Percentiles rank a stretch among this genome's conserved stretches.
These are phyloP conservation scores for Astyanax mexicanus DNA, from an alignment of 2,797 vertebrate species.

Conservation along the genomic window DNA sequence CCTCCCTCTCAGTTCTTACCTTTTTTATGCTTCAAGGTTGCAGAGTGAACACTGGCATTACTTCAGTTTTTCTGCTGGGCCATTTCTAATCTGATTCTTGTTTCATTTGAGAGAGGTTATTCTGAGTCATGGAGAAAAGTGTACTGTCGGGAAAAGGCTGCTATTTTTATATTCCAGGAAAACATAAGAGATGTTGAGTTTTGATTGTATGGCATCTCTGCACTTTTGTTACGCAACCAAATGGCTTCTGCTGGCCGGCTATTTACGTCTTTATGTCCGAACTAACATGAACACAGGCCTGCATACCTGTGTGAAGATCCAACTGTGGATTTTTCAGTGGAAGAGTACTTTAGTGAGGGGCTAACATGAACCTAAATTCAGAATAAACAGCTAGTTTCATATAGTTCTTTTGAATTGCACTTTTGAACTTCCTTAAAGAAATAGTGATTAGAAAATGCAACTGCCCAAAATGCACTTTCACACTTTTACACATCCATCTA, in stretches of 20 bases:
- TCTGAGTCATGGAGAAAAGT: not conserved
- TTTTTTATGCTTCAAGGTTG: not conserved
- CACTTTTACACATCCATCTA: not conserved
- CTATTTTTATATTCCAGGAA: not conserved
- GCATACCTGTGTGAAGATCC: not conserved
- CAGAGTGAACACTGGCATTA: not conserved
- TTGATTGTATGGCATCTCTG: not conserved
- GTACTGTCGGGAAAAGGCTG: not conserved
- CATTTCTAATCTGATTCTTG: not conserved
- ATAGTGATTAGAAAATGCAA: not conserved
- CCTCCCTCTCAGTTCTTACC: not conserved
- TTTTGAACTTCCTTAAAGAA: not conserved
- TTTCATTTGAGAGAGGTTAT: not conserved
- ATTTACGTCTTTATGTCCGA: not conserved
- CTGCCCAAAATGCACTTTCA: conserved; percentile 8
- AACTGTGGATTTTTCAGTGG: not conserved
- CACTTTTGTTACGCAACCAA: not conserved
- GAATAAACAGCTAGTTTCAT: not conserved
- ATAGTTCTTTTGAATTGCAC: not conserved
- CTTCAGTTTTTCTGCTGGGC: not conserved
- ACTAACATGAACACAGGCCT: not conserved
- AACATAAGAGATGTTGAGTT: not conserved
- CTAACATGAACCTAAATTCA: not conserved
- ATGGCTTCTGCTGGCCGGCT: not conserved
- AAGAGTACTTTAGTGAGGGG: not conserved